A percentile compares a stretch with the other conserved stretches of the same genome.
Conservation (phyloP, 2,113 vertebrate genomes). For the Shinisaurus crocodilurus region DNA sequence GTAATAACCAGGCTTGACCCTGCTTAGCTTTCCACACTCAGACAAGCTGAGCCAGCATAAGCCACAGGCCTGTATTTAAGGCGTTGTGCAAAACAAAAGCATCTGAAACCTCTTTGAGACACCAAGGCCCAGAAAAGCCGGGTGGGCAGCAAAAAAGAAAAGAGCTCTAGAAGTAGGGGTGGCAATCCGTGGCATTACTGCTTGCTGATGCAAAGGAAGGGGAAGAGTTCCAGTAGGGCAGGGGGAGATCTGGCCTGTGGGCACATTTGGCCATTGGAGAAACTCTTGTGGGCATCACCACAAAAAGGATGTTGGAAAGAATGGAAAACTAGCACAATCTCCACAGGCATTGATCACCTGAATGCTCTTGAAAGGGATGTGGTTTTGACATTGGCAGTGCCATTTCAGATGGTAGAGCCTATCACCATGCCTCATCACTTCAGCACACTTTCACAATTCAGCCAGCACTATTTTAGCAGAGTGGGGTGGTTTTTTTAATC, state of each 20-base stretch:
- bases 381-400: not conserved
- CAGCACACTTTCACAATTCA: not conserved
- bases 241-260: too few species aligned
- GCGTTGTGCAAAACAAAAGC: slow-evolving; percentile 19
- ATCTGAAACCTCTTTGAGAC: not conserved
- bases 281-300: too few species aligned
- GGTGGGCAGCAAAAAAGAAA: not conserved
- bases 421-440: not conserved
- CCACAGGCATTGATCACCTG: not conserved
- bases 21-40: too few species aligned
- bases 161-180: not conserved
- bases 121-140: slow-evolving; percentile 24
- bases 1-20: too few species aligned
- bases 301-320: not conserved
- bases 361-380: too few species aligned
- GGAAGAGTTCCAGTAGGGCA: not conserved
- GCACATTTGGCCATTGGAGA: too few species aligned
- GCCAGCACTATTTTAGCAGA: not conserved
- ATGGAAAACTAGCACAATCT: not conserved
- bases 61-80: too few species aligned
- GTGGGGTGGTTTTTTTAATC: not conserved
- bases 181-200: not conserved
- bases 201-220: not conserved
- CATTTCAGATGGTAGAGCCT: not conserved
- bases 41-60: too few species aligned